Conservation (phyloP, 2,888 invertebrate genomes). For the Sabatieria punctata region DNA sequence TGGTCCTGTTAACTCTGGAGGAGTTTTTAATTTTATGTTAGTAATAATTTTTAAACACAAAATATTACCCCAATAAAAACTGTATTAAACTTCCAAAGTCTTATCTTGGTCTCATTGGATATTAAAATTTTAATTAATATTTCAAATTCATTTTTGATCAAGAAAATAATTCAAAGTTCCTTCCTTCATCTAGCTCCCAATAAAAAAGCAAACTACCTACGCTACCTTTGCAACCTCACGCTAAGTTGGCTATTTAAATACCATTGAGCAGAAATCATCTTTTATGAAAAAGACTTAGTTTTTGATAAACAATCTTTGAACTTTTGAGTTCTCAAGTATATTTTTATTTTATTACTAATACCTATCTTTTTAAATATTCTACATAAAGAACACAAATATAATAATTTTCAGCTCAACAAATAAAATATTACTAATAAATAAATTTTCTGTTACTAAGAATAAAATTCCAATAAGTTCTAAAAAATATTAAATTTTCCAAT, state of each 20-base stretch:
- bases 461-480: conserved; percentile 13
- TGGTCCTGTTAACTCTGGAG: no score
- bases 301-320: conserved; percentile 49
- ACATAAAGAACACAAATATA: conserved; percentile 1
- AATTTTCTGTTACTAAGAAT: conserved; percentile 16
- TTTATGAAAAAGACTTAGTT: conserved; percentile 54
- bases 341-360: conserved; percentile 14
- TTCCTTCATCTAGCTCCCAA: conserved; percentile 57
- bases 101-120: conserved; percentile 10
- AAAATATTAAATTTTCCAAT: conserved; percentile 12
- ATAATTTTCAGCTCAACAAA: conserved; percentile 7
- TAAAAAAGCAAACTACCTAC: conserved; percentile 63
- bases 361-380: neutral
- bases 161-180: conserved; percentile 16
- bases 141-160: conserved; percentile 12
- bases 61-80: conserved; percentile 18
- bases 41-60: conserved; percentile 18
- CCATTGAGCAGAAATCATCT: conserved; percentile 58
- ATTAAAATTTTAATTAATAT: conserved; percentile 11
- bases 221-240: conserved; percentile 61
- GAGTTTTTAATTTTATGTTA: no score
- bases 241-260: conserved; percentile 58
- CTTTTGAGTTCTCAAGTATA: conserved; percentile 14
- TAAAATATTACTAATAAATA: conserved; percentile 12
- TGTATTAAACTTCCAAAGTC: conserved; percentile 17